These are phyloP conservation scores for Hermatobates lingyangjiaoensis DNA, from an alignment of 1,140 invertebrate genomes.

Conservation along the genomic window DNA sequence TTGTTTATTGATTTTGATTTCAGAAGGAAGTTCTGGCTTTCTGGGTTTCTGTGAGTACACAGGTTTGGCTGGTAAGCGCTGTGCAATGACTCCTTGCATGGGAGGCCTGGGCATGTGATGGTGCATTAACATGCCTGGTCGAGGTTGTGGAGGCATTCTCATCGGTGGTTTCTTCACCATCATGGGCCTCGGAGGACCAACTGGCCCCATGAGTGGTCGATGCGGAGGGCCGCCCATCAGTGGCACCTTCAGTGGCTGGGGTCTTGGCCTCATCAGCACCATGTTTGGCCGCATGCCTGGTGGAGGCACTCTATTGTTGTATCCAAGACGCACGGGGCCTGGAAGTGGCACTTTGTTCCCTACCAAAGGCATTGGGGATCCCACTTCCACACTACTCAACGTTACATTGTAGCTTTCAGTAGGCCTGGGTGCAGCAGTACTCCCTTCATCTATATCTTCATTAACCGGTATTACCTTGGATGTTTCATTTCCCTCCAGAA, in stretches of 20 bases:
- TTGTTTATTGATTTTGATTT: not conserved
- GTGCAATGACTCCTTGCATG: not conserved
- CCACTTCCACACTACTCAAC: slow-evolving; percentile 1
- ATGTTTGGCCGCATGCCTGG: not conserved
- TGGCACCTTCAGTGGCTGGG: slow-evolving; percentile 4
- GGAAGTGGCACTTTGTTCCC: no score
- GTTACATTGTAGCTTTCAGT: not conserved
- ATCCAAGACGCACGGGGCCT: not conserved
- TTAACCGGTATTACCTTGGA: slow-evolving; percentile 12
- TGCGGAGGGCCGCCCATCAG: slow-evolving; percentile 9
- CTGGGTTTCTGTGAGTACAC: slow-evolving; percentile 9
- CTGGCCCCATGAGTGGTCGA: slow-evolving; percentile 1
- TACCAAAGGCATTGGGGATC: not conserved
- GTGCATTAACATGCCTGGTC: slow-evolving; percentile 4
- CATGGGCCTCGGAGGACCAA: slow-evolving; percentile 8
- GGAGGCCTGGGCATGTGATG: not conserved
- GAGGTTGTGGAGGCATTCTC: slow-evolving; percentile 11
- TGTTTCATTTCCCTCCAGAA: slow-evolving; percentile 4
- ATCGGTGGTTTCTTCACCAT: slow-evolving; percentile 14
- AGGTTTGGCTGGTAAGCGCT: slow-evolving; percentile 3
- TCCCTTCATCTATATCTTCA: slow-evolving; percentile 11
- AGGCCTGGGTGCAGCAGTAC: not conserved
- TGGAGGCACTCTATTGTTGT: not conserved
- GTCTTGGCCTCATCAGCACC: slow-evolving; percentile 8
- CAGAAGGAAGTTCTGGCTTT: slow-evolving; percentile 1